These are phyloP conservation scores for Gandaritis pyraliata DNA, from an alignment of 2,888 invertebrate species.

Conservation along the genomic window DNA sequence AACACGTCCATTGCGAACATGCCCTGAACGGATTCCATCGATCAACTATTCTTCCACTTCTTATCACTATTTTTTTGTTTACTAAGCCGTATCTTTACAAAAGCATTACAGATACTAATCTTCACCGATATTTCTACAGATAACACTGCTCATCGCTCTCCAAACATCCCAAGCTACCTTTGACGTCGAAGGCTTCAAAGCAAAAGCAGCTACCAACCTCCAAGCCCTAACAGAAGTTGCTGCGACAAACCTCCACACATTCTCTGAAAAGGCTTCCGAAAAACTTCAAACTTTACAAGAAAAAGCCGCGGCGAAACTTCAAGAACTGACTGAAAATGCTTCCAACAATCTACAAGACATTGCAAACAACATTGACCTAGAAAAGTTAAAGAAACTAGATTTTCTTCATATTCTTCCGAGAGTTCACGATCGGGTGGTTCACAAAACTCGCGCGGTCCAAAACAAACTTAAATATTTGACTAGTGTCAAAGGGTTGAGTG, in stretches of 20 bases:
- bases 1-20: too few relatives aligned
- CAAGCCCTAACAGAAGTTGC: slow-evolving; percentile 51
- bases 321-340: slow-evolving; percentile 51
- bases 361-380: slow-evolving; percentile 50
- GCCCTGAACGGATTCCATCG: too few relatives aligned
- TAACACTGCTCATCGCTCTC: slow-evolving; percentile 55
- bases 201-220: slow-evolving; percentile 55
- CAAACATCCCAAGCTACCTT: slow-evolving; percentile 59
- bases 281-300: slow-evolving; percentile 47
- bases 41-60: too few relatives aligned
- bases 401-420: slow-evolving; percentile 56
- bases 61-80: too few relatives aligned
- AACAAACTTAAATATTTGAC: slow-evolving; percentile 34
- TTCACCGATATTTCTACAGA: slow-evolving; percentile 51
- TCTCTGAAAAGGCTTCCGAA: slow-evolving; percentile 49
- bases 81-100: too few relatives aligned
- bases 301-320: slow-evolving; percentile 45
- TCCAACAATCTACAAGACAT: slow-evolving; percentile 38
- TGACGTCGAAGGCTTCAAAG: slow-evolving; percentile 60
- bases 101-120: too few relatives aligned
- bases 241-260: slow-evolving; percentile 49
- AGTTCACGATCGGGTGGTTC: slow-evolving; percentile 42
- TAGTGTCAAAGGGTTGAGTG: slow-evolving; percentile 4
- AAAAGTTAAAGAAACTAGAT: slow-evolving; percentile 58
- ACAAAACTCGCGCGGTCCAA: slow-evolving; percentile 31